phyloP scores from a whole-genome alignment of 2,888 invertebrate genomes.

The Sericinus montela region DNA sequence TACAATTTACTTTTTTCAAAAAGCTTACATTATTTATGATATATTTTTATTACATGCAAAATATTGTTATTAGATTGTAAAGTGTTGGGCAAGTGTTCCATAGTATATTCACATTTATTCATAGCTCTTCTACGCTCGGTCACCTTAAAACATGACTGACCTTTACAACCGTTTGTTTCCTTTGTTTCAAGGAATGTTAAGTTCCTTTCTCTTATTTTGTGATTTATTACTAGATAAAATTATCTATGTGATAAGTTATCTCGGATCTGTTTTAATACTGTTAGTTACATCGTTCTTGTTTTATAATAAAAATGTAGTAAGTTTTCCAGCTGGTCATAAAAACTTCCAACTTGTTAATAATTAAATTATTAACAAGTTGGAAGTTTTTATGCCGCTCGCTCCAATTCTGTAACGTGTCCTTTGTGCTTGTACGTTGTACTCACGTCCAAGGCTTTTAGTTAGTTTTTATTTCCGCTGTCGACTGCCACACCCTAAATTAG shows the following conservation, averaged over 20 bases:
- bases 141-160: constrained; percentile 2
- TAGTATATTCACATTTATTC: not conserved
- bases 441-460: constrained; percentile 30
- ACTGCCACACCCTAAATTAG: not conserved
- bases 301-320: no score
- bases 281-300: not conserved
- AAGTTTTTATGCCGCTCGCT: constrained; percentile 28
- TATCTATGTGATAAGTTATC: constrained; percentile 11
- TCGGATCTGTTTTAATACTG: not conserved
- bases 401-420: constrained; percentile 33
- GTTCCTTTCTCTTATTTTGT: constrained; percentile 18
- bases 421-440: constrained; percentile 23
- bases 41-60: no score
- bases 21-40: no score
- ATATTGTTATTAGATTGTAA: no score
- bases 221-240: constrained; percentile 4
- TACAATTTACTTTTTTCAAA: no score
- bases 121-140: constrained; percentile 6
- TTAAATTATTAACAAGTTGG: constrained; percentile 15
- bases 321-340: not conserved
- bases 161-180: constrained; percentile 13
- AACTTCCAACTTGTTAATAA: not conserved
- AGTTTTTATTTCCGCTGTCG: constrained; percentile 28
- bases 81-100: no score
- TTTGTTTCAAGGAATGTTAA: constrained; percentile 15